phyloP scores from a whole-genome alignment of 2,797 vertebrate species.

The Nothura maculosa region DNA sequence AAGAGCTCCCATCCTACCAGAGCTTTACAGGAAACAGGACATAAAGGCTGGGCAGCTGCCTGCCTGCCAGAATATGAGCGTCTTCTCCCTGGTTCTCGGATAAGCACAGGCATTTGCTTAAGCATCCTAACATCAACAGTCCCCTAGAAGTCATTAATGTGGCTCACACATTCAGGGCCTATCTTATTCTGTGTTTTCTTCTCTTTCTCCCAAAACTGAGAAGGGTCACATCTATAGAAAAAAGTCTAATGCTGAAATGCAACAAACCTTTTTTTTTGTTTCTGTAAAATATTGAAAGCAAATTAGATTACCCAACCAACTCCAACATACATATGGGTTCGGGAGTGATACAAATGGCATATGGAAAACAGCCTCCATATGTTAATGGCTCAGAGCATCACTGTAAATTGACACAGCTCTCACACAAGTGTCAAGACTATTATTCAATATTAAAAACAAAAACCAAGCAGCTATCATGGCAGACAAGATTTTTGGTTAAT shows the following conservation, averaged over 20 bases:
- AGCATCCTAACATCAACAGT: background rate
- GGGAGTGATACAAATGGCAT: background rate
- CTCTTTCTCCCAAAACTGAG: background rate
- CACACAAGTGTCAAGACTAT: background rate
- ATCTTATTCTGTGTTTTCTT: rapidly evolving
- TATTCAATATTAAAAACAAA: background rate
- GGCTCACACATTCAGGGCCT: background rate
- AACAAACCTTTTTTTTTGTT: background rate
- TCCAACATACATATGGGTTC: background rate
- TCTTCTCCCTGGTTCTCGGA: background rate
- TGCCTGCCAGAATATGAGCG: background rate
- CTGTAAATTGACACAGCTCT: background rate
- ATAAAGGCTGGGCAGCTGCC: background rate
- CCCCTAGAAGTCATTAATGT: background rate
- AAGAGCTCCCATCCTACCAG: rapidly evolving
- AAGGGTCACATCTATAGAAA: background rate
- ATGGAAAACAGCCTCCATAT: background rate
- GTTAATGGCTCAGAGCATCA: background rate
- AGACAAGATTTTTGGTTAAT: background rate
- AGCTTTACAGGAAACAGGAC: background rate
- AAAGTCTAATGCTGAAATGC: background rate
- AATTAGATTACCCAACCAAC: background rate
- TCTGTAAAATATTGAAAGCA: background rate
- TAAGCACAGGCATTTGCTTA: background rate
- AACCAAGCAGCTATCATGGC: background rate